phyloP scores from a whole-genome alignment of 2,888 invertebrate genomes.

The Erannis defoliaria region DNA sequence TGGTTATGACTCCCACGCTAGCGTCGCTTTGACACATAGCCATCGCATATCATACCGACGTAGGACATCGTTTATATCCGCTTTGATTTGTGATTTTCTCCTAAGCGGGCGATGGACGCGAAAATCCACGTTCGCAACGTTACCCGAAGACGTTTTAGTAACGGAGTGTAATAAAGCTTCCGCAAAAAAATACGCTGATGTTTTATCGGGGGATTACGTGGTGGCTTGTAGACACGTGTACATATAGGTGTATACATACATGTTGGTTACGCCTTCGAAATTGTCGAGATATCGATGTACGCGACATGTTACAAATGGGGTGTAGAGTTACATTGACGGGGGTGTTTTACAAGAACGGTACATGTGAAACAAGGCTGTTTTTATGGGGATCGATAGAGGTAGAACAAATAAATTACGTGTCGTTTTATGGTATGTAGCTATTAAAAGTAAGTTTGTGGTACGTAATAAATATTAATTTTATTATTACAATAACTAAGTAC shows the following conservation, averaged over 20 bases:
- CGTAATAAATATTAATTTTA: no score
- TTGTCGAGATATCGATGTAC: slow-evolving; percentile 17
- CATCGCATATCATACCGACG: slow-evolving; percentile 19
- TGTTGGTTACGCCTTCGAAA: slow-evolving; percentile 2
- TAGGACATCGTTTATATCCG: slow-evolving; percentile 26
- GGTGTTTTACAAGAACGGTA: slow-evolving; percentile 13
- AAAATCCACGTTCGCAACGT: slow-evolving; percentile 31
- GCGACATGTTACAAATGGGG: slow-evolving; percentile 22
- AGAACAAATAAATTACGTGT: background rate
- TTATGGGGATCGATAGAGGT: background rate
- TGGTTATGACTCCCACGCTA: background rate
- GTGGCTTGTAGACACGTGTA: slow-evolving; percentile 28
- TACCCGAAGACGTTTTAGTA: slow-evolving; percentile 33
- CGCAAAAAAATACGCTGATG: slow-evolving; percentile 37
- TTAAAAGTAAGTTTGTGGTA: background rate
- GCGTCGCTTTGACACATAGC: slow-evolving; percentile 21
- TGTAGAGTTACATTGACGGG: slow-evolving; percentile 12
- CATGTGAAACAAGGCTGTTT: background rate
- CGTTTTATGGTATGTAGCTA: background rate
- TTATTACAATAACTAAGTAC: no score
- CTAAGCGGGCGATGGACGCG: slow-evolving; percentile 28
- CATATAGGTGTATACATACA: background rate
- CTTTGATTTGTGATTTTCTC: slow-evolving; percentile 35
- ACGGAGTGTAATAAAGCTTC: slow-evolving; percentile 36
- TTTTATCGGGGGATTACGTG: slow-evolving; percentile 38